A percentile compares a stretch with the other conserved stretches of the same genome.
These are phyloP conservation scores for Margaritifera margaritifera DNA, from an alignment of 2,888 invertebrate genomes.

Conservation along the genomic window DNA sequence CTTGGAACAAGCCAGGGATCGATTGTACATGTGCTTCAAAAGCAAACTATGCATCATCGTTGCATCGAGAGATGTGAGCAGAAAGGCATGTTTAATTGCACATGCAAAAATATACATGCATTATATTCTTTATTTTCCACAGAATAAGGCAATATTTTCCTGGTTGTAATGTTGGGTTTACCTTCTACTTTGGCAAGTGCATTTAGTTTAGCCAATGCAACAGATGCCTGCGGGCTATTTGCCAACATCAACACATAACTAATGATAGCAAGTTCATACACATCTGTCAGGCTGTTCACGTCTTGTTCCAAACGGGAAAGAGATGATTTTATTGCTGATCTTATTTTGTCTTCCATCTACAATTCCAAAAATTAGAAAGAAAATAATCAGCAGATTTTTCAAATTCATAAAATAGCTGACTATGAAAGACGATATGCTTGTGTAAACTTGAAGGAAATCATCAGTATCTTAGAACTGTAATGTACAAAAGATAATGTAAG, in stretches of 20 bases:
- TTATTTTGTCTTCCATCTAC: conserved; percentile 20
- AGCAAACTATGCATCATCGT: no score
- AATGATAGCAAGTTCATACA: conserved; percentile 63
- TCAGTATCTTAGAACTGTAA: no score
- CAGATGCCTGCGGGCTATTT: conserved; percentile 36
- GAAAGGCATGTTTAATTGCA: no score
- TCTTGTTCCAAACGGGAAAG: conserved; percentile 65
- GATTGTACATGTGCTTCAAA: no score
- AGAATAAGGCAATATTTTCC: not conserved
- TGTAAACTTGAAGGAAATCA: no score
- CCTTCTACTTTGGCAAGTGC: conserved; percentile 41
- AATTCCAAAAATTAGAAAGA: not conserved
- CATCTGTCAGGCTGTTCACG: conserved; percentile 43
- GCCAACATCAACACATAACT: conserved; percentile 59
- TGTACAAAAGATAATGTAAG: no score
- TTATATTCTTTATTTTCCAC: not conserved
- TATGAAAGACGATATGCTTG: no score
- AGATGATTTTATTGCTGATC: conserved; percentile 43
- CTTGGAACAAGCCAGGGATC: no score
- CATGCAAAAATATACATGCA: no score
- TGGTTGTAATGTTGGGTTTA: conserved; percentile 4
- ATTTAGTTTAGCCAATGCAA: conserved; percentile 38
- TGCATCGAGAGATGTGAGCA: no score
- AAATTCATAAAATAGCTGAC: no score
- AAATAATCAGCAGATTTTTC: no score